Conservation (phyloP, 92 coral and sea anemone genomes). For the Porites evermanni region DNA sequence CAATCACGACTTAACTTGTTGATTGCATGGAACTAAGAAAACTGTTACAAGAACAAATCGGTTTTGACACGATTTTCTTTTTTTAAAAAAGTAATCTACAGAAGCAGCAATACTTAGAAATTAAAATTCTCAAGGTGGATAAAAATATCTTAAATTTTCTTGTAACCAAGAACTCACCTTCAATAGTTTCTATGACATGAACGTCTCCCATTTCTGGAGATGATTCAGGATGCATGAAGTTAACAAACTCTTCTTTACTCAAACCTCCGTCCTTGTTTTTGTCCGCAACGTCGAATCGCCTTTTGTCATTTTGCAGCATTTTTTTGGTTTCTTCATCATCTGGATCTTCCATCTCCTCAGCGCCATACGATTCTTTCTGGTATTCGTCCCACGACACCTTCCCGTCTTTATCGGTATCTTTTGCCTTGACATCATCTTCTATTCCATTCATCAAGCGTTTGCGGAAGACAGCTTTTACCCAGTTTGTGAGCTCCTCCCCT, state of each 20-base stretch:
- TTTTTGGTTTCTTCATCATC: conserved; percentile 88
- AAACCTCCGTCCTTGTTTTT: conserved; percentile 84
- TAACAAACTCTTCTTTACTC: conserved; percentile 68
- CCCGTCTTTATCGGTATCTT: conserved; percentile 84
- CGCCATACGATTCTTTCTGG: conserved; percentile 80
- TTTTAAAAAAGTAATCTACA: neutral
- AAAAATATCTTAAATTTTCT: neutral
- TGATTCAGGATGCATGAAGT: conserved; percentile 92
- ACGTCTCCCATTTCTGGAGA: conserved; percentile 93
- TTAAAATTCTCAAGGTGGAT: too few species aligned
- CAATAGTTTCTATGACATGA: conserved; percentile 89
- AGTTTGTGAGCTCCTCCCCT: conserved; percentile 83
- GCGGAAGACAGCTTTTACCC: conserved; percentile 88
- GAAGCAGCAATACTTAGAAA: too few species aligned
- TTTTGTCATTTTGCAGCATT: conserved; percentile 73
- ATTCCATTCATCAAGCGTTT: conserved; percentile 81
- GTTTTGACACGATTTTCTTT: neutral
- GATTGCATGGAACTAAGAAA: neutral
- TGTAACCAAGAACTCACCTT: conserved; percentile 65
- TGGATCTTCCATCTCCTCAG: conserved; percentile 44
- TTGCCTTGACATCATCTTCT: conserved; percentile 80
- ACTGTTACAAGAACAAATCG: neutral
- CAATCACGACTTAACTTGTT: neutral
- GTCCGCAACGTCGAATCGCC: conserved; percentile 93
- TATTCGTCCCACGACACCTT: conserved; percentile 89